Conservation (phyloP, 2,888 invertebrate genomes). For the Atherix ibis region DNA sequence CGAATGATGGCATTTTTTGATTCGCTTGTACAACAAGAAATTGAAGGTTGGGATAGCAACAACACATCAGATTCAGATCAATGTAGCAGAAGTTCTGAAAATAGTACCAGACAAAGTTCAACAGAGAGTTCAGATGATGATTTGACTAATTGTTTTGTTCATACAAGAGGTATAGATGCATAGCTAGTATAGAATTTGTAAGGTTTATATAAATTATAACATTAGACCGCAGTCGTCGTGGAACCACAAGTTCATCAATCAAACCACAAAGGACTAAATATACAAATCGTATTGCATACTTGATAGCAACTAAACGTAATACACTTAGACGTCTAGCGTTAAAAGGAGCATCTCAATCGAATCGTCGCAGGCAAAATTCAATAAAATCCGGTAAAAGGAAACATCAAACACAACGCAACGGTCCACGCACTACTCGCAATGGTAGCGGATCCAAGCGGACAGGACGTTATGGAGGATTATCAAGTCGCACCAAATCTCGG, state of each 20-base stretch:
- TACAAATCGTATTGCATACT: conserved; percentile 52
- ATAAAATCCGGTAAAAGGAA: conserved; percentile 11
- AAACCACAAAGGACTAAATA: conserved; percentile 33
- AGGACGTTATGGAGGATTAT: conserved; percentile 10
- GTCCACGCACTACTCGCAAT: conserved; percentile 9
- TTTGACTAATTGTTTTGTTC: conserved; percentile 7
- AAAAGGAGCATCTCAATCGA: conserved; percentile 34
- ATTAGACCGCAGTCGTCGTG: conserved; percentile 30
- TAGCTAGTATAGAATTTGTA: conserved; percentile 2
- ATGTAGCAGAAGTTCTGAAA: conserved; percentile 15
- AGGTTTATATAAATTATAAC: too few species aligned
- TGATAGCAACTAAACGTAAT: conserved; percentile 55
- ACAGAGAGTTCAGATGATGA: conserved; percentile 22
- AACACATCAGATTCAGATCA: conserved; percentile 27
- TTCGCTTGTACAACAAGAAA: conserved; percentile 77
- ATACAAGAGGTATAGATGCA: conserved; percentile 8
- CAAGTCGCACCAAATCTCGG: conserved; percentile 9
- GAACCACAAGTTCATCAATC: conserved; percentile 28
- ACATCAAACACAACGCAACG: conserved; percentile 9
- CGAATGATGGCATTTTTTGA: conserved; percentile 97
- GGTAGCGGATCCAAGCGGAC: conserved; percentile 10
- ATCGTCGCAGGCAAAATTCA: conserved; percentile 18
- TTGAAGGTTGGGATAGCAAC: conserved; percentile 60
- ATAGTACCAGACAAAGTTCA: conserved; percentile 19
- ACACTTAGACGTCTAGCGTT: conserved; percentile 46